phyloP scores from a whole-genome alignment of 2,888 invertebrate species.

The Tyria jacobaeae region DNA sequence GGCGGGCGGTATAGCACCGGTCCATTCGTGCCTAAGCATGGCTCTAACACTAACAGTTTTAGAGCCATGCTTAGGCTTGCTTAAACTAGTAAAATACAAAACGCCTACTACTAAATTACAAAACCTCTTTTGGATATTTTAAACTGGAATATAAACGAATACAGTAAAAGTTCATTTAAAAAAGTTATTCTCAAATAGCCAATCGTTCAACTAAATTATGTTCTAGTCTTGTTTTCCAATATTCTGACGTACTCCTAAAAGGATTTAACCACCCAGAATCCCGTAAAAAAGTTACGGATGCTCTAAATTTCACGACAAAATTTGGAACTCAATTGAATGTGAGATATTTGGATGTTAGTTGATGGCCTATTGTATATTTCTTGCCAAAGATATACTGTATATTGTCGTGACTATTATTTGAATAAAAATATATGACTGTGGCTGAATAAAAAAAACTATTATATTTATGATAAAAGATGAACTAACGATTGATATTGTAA shows the following conservation, averaged over 20 bases:
- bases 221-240: slow-evolving; percentile 1
- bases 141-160: neutral
- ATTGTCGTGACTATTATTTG: slow-evolving; percentile 18
- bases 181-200: neutral
- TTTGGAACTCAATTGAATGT: slow-evolving; percentile 51
- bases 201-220: neutral
- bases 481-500: slow-evolving; percentile 15
- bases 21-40: too few relatives aligned
- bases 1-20: too few relatives aligned
- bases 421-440: slow-evolving; percentile 17
- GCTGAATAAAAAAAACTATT: slow-evolving; percentile 5
- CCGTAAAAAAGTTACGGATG: slow-evolving; percentile 48
- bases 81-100: too few relatives aligned
- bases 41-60: too few relatives aligned
- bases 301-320: slow-evolving; percentile 46
- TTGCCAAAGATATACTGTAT: slow-evolving; percentile 19
- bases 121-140: too few relatives aligned
- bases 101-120: too few relatives aligned
- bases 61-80: too few relatives aligned
- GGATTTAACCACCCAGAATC: slow-evolving; percentile 41
- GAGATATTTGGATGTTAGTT: slow-evolving; percentile 42
- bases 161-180: neutral
- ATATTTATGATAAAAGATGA: slow-evolving; percentile 7
- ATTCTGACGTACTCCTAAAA: slow-evolving; percentile 29
- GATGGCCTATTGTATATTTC: slow-evolving; percentile 29